Conservation (phyloP, 64 coral and sea anemone genomes). For the Dendronephthya gigantea region DNA sequence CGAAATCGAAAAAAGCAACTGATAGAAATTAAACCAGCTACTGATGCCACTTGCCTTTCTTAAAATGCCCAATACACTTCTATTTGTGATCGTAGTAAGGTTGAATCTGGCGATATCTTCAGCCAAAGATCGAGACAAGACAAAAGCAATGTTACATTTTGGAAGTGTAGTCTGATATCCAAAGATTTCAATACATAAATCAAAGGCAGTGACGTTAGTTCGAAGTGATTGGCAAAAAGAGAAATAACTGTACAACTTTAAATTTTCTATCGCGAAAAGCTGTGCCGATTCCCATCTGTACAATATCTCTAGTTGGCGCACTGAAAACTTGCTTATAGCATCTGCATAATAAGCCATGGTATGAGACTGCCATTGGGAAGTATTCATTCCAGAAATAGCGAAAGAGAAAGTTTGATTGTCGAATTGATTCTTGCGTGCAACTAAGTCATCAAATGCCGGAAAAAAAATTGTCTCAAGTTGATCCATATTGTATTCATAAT, state of each 20-base stretch:
- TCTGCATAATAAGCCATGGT: not conserved
- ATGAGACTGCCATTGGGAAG: not conserved
- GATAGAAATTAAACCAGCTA: constrained; percentile 11
- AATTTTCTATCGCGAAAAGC: constrained; percentile 3
- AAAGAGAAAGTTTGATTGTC: not conserved
- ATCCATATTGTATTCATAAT: not conserved
- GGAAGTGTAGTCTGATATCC: not conserved
- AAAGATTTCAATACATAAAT: not conserved
- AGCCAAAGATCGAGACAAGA: not conserved
- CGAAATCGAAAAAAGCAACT: not conserved
- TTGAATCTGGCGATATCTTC: not conserved
- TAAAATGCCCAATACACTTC: not conserved
- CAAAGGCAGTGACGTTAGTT: not conserved
- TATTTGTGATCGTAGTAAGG: not conserved
- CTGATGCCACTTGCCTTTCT: not conserved
- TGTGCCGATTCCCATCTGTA: not conserved
- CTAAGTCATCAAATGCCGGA: not conserved
- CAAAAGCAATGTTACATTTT: not conserved
- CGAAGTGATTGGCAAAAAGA: not conserved
- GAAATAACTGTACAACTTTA: not conserved
- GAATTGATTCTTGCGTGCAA: not conserved
- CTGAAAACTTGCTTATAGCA: not conserved
- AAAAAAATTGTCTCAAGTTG: not conserved
- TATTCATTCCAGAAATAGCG: not conserved
- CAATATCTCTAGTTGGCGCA: not conserved